Evolutionary conservation across 2,888 invertebrate genomes (phyloP).

Genomic region (Eupithecia pulchellata): DNA sequence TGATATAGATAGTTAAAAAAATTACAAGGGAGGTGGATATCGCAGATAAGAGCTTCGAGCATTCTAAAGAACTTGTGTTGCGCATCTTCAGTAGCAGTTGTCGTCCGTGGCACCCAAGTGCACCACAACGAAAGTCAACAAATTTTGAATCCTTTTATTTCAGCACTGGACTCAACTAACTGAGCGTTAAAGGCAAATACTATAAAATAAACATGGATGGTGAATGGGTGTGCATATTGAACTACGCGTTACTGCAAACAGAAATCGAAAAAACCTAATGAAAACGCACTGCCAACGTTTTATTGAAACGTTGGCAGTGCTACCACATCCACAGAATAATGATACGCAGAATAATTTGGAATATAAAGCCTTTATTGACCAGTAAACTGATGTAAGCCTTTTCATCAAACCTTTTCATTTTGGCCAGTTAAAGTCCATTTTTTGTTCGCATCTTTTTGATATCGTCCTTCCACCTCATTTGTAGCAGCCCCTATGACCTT

Average conservation of each 20-base stretch:
- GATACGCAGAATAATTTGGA: background rate
- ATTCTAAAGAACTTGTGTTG: no score
- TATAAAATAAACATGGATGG: conserved; percentile 59
- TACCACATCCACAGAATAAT: background rate
- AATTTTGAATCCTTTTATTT: conserved; percentile 80
- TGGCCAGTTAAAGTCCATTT: no score
- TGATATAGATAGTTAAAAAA: no score
- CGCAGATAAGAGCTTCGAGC: no score
- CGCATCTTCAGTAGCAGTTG: background rate
- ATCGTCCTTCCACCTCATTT: no score
- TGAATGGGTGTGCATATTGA: conserved; percentile 42
- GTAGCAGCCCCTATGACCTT: no score
- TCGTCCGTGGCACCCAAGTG: background rate
- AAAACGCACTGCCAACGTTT: background rate
- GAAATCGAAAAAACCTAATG: conserved; percentile 3
- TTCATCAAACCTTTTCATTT: no score
- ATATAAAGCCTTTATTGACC: no score
- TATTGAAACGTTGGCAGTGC: background rate
- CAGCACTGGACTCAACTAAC: conserved; percentile 61
- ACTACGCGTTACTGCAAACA: conserved; percentile 11
- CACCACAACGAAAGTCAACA: conserved; percentile 58
- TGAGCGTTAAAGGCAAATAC: conserved; percentile 66
- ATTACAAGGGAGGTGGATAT: no score
- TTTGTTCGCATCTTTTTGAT: no score
- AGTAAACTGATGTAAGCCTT: no score